Percentiles rank a stretch among this genome's conserved stretches.
phyloP scores from a whole-genome alignment of 2,888 invertebrate species.

The Spodoptera littoralis region DNA sequence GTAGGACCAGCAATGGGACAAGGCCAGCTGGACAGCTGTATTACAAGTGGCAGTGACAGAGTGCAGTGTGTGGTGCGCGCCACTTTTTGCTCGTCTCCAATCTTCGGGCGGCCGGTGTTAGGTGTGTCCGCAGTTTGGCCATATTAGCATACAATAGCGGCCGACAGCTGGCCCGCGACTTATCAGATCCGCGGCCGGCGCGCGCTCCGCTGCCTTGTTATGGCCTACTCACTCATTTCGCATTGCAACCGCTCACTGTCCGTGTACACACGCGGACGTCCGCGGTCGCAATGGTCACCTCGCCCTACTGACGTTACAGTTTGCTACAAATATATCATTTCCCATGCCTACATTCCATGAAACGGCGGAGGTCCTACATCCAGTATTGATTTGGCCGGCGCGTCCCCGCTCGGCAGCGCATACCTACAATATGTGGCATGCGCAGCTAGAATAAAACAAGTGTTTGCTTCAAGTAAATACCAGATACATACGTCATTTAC shows the following conservation, averaged over 20 bases:
- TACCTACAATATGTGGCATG: too few species aligned
- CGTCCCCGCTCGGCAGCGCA: too few species aligned
- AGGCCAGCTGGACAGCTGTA: slow-evolving; percentile 12
- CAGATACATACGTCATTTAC: too few species aligned
- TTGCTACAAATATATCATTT: too few species aligned
- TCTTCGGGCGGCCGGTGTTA: slow-evolving; percentile 41
- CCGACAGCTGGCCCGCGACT: slow-evolving; percentile 63
- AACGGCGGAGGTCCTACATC: too few species aligned
- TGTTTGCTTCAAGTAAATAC: too few species aligned
- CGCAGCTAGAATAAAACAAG: too few species aligned
- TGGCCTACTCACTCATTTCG: slow-evolving; percentile 33
- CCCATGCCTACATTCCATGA: too few species aligned
- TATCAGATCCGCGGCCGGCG: slow-evolving; percentile 50
- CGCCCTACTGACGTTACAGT: too few species aligned
- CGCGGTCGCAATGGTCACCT: too few species aligned
- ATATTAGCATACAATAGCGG: slow-evolving; percentile 76
- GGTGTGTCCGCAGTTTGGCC: slow-evolving; percentile 50
- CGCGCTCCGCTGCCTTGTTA: slow-evolving; percentile 6
- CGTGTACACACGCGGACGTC: too few species aligned
- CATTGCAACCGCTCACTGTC: slow-evolving; percentile 17
- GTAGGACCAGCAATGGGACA: neutral
- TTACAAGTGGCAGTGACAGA: slow-evolving; percentile 20
- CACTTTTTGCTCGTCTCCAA: slow-evolving; percentile 50
- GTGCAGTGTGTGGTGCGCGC: slow-evolving; percentile 7
- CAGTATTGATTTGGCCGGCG: too few species aligned